phyloP scores from a whole-genome alignment of 2,888 invertebrate genomes.

The Stenchaetothrips biformis region DNA sequence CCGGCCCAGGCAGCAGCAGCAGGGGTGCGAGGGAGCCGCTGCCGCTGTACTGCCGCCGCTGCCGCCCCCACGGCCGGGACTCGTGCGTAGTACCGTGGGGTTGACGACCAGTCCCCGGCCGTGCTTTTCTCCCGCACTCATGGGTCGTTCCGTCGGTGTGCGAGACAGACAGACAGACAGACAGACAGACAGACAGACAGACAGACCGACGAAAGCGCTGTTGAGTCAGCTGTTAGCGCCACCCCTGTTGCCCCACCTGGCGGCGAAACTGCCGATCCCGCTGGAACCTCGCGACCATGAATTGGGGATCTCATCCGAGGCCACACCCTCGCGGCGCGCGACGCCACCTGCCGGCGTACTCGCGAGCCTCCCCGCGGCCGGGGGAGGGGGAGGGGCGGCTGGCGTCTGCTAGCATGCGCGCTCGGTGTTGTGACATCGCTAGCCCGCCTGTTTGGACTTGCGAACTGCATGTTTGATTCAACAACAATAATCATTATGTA shows the following conservation, averaged over 20 bases:
- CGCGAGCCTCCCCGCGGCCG: neutral
- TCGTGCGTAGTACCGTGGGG: neutral
- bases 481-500: constrained; percentile 20
- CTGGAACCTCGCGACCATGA: neutral
- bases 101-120: neutral
- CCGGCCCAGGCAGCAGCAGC: too few relatives aligned
- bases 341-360: neutral
- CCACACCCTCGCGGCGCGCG: neutral
- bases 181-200: neutral
- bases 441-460: constrained; percentile 14
- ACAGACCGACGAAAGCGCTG: neutral
- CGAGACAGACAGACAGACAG: neutral
- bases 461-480: constrained; percentile 23
- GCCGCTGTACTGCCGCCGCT: neutral
- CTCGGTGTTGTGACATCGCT: constrained; percentile 7
- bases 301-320: neutral
- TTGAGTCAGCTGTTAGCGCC: neutral
- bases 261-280: neutral
- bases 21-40: too few relatives aligned
- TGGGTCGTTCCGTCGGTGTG: neutral
- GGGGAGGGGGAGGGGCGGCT: neutral
- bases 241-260: neutral
- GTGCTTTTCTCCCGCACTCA: neutral
- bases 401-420: neutral
- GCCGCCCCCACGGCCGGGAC: neutral